phyloP scores from a whole-genome alignment of 2,888 invertebrate genomes.

The Melieria omissa region DNA sequence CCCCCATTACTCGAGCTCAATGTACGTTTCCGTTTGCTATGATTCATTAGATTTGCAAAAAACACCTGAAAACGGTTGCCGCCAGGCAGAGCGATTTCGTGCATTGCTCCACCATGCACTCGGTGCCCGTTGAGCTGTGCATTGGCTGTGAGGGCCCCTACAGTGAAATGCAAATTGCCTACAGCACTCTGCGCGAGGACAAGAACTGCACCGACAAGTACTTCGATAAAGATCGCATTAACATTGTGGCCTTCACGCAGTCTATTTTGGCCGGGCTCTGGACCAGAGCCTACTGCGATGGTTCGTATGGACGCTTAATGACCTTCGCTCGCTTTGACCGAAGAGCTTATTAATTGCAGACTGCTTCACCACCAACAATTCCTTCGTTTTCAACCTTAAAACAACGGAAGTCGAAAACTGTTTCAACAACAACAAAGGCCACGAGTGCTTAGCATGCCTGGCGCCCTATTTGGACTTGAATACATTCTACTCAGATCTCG shows the following conservation, averaged over 20 bases:
- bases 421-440: neutral
- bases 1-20: too few species aligned
- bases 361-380: slow-evolving; percentile 48
- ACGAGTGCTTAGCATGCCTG: slow-evolving; percentile 42
- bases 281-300: slow-evolving; percentile 55
- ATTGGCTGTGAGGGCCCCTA: slow-evolving; percentile 34
- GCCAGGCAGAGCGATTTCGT: slow-evolving; percentile 46
- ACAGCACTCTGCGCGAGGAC: slow-evolving; percentile 29
- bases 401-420: slow-evolving; percentile 32
- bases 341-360: slow-evolving; percentile 44
- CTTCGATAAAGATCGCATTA: slow-evolving; percentile 56
- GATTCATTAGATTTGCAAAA: slow-evolving; percentile 37
- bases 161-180: slow-evolving; percentile 23
- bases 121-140: slow-evolving; percentile 53
- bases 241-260: slow-evolving; percentile 52
- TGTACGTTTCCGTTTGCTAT: neutral
- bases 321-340: neutral
- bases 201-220: slow-evolving; percentile 50
- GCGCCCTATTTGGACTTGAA: slow-evolving; percentile 48
- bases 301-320: slow-evolving; percentile 40
- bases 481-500: slow-evolving; percentile 52
- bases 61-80: slow-evolving; percentile 42
- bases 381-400: slow-evolving; percentile 34
- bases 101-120: slow-evolving; percentile 48
- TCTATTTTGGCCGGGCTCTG: slow-evolving; percentile 51